phyloP scores from a whole-genome alignment of 1,140 invertebrate species.

The Diuraphis noxia region DNA sequence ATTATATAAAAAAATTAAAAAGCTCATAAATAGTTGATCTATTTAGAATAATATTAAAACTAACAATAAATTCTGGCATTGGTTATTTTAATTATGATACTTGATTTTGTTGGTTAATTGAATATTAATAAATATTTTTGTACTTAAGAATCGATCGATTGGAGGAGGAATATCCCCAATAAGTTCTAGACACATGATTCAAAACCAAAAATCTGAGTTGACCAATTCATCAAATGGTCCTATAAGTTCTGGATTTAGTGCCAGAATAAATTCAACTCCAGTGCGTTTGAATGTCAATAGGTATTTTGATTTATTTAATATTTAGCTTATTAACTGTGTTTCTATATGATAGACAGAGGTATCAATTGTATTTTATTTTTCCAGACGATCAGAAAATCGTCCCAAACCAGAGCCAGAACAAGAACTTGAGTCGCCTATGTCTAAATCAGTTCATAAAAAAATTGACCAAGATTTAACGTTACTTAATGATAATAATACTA shows the following conservation, averaged over 20 bases:
- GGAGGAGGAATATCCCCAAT: slow-evolving; percentile 28
- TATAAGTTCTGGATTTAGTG: slow-evolving; percentile 52
- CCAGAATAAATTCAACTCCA: slow-evolving; percentile 49
- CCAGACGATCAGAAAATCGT: slow-evolving; percentile 23
- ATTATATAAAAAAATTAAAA: neutral
- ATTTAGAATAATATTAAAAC: neutral
- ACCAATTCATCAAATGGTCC: slow-evolving; percentile 54
- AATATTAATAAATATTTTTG: neutral
- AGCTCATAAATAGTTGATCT: neutral
- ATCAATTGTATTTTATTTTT: slow-evolving; percentile 13
- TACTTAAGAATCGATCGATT: slow-evolving; percentile 32
- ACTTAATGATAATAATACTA: slow-evolving; percentile 24
- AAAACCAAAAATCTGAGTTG: slow-evolving; percentile 52
- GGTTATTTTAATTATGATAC: neutral
- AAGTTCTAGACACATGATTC: slow-evolving; percentile 13
- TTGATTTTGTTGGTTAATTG: neutral
- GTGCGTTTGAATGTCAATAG: slow-evolving; percentile 48
- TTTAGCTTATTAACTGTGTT: neutral
- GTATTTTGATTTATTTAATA: neutral
- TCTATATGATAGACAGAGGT: neutral
- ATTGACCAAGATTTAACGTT: slow-evolving; percentile 28
- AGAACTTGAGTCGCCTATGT: slow-evolving; percentile 38
- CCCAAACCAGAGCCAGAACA: slow-evolving; percentile 17
- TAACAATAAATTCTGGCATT: no score
- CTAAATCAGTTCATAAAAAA: slow-evolving; percentile 48